phyloP scores from a whole-genome alignment of 2,113 vertebrate species.

The Microcebus jonahi region DNA sequence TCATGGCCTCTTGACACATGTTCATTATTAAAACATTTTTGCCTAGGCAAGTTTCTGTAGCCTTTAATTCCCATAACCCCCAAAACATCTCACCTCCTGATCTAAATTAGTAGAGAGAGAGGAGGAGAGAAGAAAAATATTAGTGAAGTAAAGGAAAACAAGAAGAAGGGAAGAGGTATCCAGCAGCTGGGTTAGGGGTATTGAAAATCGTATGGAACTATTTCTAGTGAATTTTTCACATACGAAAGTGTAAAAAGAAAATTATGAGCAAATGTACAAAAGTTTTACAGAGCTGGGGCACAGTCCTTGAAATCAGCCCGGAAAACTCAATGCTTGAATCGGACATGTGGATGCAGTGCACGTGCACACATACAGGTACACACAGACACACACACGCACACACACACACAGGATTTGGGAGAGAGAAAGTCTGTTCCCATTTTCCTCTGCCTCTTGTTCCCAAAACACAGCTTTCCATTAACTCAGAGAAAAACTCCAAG shows the following conservation, averaged over 20 bases:
- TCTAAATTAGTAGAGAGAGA: not conserved
- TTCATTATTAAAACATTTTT: not conserved
- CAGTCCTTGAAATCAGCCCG: not conserved
- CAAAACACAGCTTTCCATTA: not conserved
- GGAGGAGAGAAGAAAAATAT: not conserved
- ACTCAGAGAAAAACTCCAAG: not conserved
- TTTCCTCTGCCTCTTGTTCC: not conserved
- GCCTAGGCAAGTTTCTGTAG: not conserved
- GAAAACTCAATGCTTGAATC: not conserved
- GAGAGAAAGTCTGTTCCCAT: not conserved
- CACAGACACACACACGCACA: not conserved
- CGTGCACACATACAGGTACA: not conserved
- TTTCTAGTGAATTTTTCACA: not conserved
- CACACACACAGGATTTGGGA: not conserved
- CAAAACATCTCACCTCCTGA: not conserved
- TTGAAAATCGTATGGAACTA: not conserved
- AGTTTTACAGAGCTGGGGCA: not conserved
- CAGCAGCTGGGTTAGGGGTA: not conserved
- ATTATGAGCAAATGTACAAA: not conserved
- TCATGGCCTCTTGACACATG: not conserved
- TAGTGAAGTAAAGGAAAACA: not conserved
- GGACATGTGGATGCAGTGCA: not conserved
- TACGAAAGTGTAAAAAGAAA: not conserved
- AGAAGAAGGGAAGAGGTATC: not conserved
- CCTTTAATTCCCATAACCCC: not conserved